Evolutionary conservation across 2,888 invertebrate species (phyloP).

Genomic region (Aphodius sticticus): DNA sequence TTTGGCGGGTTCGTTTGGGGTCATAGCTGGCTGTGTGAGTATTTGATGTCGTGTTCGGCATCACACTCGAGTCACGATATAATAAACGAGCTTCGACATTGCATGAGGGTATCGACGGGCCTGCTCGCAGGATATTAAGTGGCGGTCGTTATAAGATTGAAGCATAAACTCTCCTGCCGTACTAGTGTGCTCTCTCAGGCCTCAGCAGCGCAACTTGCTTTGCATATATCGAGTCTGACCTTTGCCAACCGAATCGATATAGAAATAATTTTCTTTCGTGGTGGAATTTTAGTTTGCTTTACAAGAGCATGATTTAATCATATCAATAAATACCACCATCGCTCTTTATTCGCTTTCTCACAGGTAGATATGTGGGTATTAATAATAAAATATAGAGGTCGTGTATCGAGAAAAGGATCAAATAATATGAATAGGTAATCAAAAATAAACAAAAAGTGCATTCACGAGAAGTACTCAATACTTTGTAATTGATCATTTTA

Average conservation of each 20-base stretch:
- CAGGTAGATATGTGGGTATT: not conserved
- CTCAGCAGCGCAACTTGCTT: too few species aligned
- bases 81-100: not conserved
- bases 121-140: not conserved
- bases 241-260: conserved; percentile 4
- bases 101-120: not conserved
- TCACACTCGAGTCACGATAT: not conserved
- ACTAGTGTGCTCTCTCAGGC: too few species aligned
- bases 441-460: too few species aligned
- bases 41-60: not conserved
- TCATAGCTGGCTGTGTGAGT: not conserved
- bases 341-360: not conserved
- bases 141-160: not conserved
- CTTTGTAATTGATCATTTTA: too few species aligned
- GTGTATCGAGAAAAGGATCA: too few species aligned
- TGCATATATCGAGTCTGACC: not conserved
- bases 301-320: not conserved
- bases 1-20: not conserved
- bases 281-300: not conserved
- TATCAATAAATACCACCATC: not conserved
- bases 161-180: not conserved
- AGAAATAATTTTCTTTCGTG: not conserved
- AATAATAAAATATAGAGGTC: too few species aligned
- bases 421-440: too few species aligned
- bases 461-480: too few species aligned